Base-by-base conservation (phyloP, 2,888 invertebrate species). In the Troides oblongomaculatus region DNA sequence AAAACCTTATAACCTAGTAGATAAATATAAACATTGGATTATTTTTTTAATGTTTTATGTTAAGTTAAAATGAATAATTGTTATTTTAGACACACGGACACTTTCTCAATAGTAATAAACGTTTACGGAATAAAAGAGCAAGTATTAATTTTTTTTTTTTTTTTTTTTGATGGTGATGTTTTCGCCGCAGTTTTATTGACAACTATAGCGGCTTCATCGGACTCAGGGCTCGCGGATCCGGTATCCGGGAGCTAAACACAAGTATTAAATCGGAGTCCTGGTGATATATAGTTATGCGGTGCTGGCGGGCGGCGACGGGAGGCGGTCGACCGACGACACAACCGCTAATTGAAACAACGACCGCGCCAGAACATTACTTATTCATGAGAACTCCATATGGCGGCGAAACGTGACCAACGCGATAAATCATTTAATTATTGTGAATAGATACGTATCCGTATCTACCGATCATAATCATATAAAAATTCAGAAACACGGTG, bases 321-420 rank as follows among this genome's bases (percentile, higher is more conserved):
- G 84, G 83, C 82, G 84, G 79, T 80, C 81, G 84, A 83, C 84
- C 85, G 85, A 84, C 86, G 89, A 90, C 90, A 88, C 84, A 85
- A 88, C 90, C 90, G 87, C 92, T 92, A 92, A 92, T 92, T 92
- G 91, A 92, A 91, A 92, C 92, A 90, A 90, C 90, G 90, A 90
- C 87, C 88, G 88, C 85, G 84, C 85, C 84, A 83, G 81, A 84
- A 83, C 88, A 91, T 92, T 88, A 92, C 86, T 92, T 91, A 92
- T 92, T 92, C 92, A 92, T 92, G 92, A 90, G 90, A 83, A 87
- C 84, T 89, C 89, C 89, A 91, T 89, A 92, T 88, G 92, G 87
- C 87, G 83, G 84, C 77, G 84, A 84, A 87, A 90, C 92, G 92
- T 92, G 92, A 90, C 89, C 85, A 79, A 86, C 81, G 84, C 88